phyloP scores from a whole-genome alignment of 2,888 invertebrate species.

The Thera britannica region DNA sequence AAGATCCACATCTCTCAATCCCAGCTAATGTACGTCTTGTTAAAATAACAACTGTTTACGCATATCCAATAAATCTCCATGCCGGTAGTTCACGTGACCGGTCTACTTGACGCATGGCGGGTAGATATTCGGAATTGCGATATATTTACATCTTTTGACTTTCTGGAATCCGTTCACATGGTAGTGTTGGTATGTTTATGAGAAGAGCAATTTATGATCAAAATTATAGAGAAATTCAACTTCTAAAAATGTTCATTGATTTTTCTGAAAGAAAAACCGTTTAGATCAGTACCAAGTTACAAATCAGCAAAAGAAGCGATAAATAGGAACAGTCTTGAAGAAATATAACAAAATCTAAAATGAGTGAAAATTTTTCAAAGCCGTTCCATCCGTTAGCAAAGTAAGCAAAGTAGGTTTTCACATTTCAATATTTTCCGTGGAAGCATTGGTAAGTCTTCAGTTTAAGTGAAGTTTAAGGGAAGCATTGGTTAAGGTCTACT shows the following conservation, averaged over 20 bases:
- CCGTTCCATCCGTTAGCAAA: too few relatives aligned
- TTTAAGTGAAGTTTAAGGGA: too few relatives aligned
- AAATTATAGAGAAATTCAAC: background rate
- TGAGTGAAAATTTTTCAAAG: too few relatives aligned
- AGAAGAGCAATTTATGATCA: constrained; percentile 31
- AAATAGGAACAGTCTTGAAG: too few relatives aligned
- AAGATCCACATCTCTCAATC: constrained; percentile 50
- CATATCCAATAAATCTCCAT: constrained; percentile 59
- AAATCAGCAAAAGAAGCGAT: too few relatives aligned
- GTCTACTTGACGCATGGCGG: constrained; percentile 44
- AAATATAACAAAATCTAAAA: too few relatives aligned
- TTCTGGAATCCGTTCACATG: constrained; percentile 32
- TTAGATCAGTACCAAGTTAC: background rate
- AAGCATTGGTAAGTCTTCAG: too few relatives aligned
- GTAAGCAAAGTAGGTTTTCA: too few relatives aligned
- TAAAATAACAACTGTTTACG: constrained; percentile 57
- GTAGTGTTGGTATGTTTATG: constrained; percentile 34
- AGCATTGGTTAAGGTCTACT: too few relatives aligned
- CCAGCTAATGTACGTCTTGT: constrained; percentile 45
- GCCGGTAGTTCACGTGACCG: constrained; percentile 57
- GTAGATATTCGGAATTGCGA: constrained; percentile 47
- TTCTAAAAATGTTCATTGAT: background rate
- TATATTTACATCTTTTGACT: constrained; percentile 35
- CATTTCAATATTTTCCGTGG: constrained; percentile 13
- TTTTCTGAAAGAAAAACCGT: too few relatives aligned